A percentile compares a stretch with the other conserved stretches of the same genome.
Evolutionary conservation across 2,888 invertebrate genomes (phyloP).

Genomic region (Eupsilia transversa): DNA sequence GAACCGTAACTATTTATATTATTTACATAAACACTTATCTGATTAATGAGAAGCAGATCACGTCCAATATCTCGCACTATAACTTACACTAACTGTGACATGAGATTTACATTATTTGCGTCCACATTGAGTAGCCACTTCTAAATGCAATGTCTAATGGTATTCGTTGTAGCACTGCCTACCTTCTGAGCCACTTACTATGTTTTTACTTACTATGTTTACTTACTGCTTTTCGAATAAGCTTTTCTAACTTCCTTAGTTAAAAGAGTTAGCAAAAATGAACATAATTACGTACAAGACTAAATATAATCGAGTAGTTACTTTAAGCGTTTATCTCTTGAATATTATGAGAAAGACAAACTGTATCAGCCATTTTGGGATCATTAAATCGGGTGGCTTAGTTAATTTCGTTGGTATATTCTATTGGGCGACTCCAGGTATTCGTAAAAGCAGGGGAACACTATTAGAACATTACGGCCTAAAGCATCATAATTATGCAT

Average conservation of each 20-base stretch:
- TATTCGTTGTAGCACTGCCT: background rate
- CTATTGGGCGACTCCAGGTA: too few species aligned
- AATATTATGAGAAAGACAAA: too few species aligned
- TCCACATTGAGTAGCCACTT: conserved; percentile 4
- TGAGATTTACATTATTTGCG: conserved; percentile 37
- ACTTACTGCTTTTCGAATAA: background rate
- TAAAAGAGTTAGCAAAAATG: background rate
- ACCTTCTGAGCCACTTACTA: background rate
- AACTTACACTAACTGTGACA: conserved; percentile 25
- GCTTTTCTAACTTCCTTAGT: background rate
- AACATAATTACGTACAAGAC: background rate
- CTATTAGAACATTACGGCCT: too few species aligned
- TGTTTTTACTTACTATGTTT: too few species aligned
- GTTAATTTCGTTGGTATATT: background rate
- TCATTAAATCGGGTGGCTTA: background rate
- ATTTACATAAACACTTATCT: background rate
- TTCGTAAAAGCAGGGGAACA: too few species aligned
- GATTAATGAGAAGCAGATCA: conserved; percentile 32
- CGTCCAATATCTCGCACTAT: conserved; percentile 26
- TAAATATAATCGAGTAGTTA: background rate
- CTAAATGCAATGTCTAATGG: conserved; percentile 7
- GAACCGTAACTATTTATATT: background rate
- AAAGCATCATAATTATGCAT: too few species aligned
- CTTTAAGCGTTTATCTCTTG: background rate
- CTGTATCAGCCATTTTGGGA: background rate